These are phyloP conservation scores for Aleiodes testaceus DNA, from an alignment of 2,888 invertebrate genomes.

Conservation along the genomic window DNA sequence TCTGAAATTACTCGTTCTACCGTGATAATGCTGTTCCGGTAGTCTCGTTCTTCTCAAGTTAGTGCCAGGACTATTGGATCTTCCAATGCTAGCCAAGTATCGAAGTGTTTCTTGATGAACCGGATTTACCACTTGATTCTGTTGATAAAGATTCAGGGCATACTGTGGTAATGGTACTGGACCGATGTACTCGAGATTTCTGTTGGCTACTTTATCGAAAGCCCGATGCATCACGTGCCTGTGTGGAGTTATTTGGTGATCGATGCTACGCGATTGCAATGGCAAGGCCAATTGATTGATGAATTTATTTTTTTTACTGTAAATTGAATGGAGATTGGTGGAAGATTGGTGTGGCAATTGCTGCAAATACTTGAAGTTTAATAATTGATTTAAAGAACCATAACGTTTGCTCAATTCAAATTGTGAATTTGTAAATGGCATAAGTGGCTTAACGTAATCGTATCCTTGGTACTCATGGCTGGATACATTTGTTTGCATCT, in stretches of 20 bases:
- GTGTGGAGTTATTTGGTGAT: constrained; percentile 46
- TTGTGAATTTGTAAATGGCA: constrained; percentile 45
- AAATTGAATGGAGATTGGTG: constrained; percentile 1
- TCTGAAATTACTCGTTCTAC: constrained; percentile 76
- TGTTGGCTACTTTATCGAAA: constrained; percentile 39
- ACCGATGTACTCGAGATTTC: constrained; percentile 72
- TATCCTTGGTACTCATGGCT: constrained; percentile 54
- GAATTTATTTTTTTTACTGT: constrained; percentile 46
- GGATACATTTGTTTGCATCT: constrained; percentile 44
- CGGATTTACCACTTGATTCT: constrained; percentile 40
- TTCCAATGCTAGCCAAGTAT: constrained; percentile 44
- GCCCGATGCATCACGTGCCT: constrained; percentile 52
- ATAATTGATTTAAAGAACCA: constrained; percentile 44
- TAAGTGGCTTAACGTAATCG: constrained; percentile 52
- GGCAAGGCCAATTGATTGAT: constrained; percentile 38
- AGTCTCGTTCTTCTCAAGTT: constrained; percentile 71
- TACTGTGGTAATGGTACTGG: constrained; percentile 73
- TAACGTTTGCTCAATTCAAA: constrained; percentile 40
- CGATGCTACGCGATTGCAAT: constrained; percentile 15
- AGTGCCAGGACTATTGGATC: constrained; percentile 33
- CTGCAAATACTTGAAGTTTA: constrained; percentile 35
- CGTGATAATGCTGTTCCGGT: constrained; percentile 73
- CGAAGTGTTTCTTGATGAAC: constrained; percentile 45
- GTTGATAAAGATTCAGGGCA: constrained; percentile 60
- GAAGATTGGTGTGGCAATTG: constrained; percentile 33